Percentiles rank a stretch among this genome's conserved stretches.
phyloP scores from a whole-genome alignment of 2,888 invertebrate species.

The Caenorhabditis imperialis region DNA sequence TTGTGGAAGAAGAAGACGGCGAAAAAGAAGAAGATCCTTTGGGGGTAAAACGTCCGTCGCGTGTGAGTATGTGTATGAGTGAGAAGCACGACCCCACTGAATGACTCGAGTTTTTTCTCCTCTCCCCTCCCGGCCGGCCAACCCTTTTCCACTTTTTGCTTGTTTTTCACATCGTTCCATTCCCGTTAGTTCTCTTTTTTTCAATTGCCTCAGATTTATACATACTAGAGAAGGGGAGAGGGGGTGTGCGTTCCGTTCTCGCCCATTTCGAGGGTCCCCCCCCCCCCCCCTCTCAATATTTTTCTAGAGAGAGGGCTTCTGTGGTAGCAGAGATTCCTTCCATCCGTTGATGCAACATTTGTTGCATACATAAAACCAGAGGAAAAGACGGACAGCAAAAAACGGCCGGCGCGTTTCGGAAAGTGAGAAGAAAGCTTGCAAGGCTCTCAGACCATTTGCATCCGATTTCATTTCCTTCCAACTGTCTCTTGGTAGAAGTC shows the following conservation, averaged over 20 bases:
- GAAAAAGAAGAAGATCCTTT: constrained; percentile 46
- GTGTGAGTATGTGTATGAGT: constrained; percentile 42
- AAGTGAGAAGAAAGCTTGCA: constrained; percentile 55
- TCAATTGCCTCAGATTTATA: constrained; percentile 51
- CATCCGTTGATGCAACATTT: constrained; percentile 50
- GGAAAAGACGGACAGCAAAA: constrained; percentile 10
- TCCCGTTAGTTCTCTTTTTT: constrained; percentile 36
- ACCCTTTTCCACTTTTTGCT: no score
- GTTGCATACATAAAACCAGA: constrained; percentile 49
- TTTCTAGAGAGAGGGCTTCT: constrained; percentile 24
- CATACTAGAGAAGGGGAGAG: constrained; percentile 32
- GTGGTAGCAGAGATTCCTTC: constrained; percentile 44
- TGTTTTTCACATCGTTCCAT: constrained; percentile 50
- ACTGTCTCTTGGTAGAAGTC: background rate
- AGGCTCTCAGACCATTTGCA: no score
- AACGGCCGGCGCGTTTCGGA: constrained; percentile 34
- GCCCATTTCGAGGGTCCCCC: constrained; percentile 10
- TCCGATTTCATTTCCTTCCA: no score
- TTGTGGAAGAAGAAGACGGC: constrained; percentile 27
- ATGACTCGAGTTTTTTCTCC: constrained; percentile 46
- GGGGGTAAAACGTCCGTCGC: constrained; percentile 35
- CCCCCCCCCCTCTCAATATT: constrained; percentile 29
- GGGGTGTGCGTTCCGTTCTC: constrained; percentile 16
- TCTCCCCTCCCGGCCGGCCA: constrained; percentile 6
- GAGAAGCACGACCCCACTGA: constrained; percentile 47